Percentiles rank a stretch among this genome's conserved stretches.
Evolutionary conservation across 2,888 invertebrate genomes (phyloP).

Genomic region (Diplolepis rosae): DNA sequence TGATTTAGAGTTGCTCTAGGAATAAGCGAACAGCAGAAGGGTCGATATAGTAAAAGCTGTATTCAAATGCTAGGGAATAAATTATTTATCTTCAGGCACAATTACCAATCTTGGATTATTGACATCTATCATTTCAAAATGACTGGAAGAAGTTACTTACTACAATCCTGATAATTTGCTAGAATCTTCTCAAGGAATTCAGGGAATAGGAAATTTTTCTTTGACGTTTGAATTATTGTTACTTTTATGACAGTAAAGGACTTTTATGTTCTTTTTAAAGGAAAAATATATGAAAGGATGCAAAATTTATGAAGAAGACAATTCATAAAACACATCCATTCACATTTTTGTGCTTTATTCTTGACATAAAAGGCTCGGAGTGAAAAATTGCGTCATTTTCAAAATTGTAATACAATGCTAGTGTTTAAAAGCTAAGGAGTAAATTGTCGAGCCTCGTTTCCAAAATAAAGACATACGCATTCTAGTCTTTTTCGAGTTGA

Average conservation of each 20-base stretch:
- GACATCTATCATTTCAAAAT: not conserved
- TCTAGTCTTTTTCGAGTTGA: not conserved
- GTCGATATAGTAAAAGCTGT: conserved; percentile 12
- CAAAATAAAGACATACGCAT: not conserved
- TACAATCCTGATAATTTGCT: not conserved
- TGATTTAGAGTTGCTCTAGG: conserved; percentile 13
- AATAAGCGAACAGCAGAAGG: not conserved
- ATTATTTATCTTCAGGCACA: conserved; percentile 7
- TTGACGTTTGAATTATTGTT: too few relatives aligned
- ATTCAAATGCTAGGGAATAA: conserved; percentile 8
- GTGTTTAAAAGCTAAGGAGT: not conserved
- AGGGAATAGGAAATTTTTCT: too few relatives aligned
- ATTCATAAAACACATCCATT: not conserved
- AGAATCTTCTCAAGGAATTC: too few relatives aligned
- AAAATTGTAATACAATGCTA: not conserved
- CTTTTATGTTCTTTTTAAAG: not conserved
- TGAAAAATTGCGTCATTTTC: not conserved
- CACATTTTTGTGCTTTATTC: not conserved
- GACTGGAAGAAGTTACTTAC: too few relatives aligned
- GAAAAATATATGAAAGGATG: not conserved
- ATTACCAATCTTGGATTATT: conserved; percentile 1
- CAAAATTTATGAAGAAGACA: not conserved
- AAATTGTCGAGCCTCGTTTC: not conserved
- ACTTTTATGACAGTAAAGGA: not conserved
- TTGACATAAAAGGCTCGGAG: not conserved